Conservation (phyloP, 1,140 invertebrate genomes). For the Zaprionus nigranus region DNA sequence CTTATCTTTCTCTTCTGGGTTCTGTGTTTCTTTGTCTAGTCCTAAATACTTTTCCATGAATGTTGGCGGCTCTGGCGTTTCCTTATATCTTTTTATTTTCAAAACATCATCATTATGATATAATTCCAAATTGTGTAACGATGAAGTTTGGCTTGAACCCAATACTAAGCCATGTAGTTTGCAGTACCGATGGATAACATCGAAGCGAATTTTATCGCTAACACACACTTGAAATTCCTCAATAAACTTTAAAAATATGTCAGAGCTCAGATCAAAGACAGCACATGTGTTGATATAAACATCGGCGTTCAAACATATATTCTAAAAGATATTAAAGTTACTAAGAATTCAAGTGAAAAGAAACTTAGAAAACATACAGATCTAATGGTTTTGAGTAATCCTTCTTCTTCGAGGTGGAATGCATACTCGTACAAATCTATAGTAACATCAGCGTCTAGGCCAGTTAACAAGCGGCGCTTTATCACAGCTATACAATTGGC, state of each 20-base stretch:
- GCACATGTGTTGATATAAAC: constrained; percentile 22
- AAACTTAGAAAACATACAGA: constrained; percentile 4
- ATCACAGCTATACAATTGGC: constrained; percentile 24
- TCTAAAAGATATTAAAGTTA: background rate
- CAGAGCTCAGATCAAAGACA: constrained; percentile 33
- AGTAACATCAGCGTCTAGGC: constrained; percentile 22
- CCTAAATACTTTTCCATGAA: background rate
- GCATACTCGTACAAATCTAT: constrained; percentile 47
- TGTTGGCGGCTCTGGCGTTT: background rate
- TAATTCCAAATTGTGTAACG: background rate
- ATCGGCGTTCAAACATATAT: background rate
- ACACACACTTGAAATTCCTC: background rate
- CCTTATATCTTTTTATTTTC: background rate
- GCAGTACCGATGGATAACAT: constrained; percentile 42
- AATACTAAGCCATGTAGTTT: constrained; percentile 12
- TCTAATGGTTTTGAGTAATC: background rate
- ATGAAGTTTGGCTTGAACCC: background rate
- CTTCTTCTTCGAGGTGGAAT: constrained; percentile 32
- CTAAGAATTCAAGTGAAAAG: background rate
- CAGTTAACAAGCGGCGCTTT: background rate
- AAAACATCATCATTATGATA: background rate
- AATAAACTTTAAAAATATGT: constrained; percentile 41
- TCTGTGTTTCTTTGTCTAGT: background rate
- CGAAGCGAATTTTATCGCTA: constrained; percentile 27
- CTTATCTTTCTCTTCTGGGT: constrained; percentile 7